Conservation (phyloP, 2,113 vertebrate genomes). For the Aphelocoma coerulescens region DNA sequence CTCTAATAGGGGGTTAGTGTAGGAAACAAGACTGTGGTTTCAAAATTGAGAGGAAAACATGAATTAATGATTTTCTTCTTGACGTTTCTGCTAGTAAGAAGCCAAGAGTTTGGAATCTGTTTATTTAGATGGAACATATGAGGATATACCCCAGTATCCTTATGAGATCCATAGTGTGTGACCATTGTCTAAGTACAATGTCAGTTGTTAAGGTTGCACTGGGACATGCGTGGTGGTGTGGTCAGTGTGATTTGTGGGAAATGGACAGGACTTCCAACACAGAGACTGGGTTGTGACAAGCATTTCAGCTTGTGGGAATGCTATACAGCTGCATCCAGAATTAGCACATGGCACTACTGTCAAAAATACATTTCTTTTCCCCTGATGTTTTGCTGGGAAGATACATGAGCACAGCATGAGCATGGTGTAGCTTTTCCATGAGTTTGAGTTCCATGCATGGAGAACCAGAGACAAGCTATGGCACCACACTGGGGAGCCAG, state of each 20-base stretch:
- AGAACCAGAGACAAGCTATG: neutral
- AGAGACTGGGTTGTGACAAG: neutral
- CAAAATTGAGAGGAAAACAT: neutral
- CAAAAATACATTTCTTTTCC: neutral
- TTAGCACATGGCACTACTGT: neutral
- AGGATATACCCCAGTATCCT: neutral
- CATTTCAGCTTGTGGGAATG: neutral
- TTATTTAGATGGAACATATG: neutral
- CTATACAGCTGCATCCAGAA: neutral
- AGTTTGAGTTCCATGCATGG: neutral
- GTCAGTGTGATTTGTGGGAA: neutral
- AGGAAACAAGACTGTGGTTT: fast-evolving
- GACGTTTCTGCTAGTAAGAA: neutral
- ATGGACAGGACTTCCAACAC: neutral
- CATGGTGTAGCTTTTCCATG: neutral
- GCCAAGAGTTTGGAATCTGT: neutral
- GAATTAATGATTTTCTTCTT: neutral
- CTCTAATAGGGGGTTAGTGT: neutral
- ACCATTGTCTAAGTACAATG: neutral
- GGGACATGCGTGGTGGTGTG: neutral
- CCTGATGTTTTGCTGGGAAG: neutral
- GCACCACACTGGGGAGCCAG: neutral
- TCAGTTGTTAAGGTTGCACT: neutral
- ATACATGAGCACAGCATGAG: neutral
- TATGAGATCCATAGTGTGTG: fast-evolving